phyloP scores from a whole-genome alignment of 1,140 invertebrate species.

The Achatina immaculata region DNA sequence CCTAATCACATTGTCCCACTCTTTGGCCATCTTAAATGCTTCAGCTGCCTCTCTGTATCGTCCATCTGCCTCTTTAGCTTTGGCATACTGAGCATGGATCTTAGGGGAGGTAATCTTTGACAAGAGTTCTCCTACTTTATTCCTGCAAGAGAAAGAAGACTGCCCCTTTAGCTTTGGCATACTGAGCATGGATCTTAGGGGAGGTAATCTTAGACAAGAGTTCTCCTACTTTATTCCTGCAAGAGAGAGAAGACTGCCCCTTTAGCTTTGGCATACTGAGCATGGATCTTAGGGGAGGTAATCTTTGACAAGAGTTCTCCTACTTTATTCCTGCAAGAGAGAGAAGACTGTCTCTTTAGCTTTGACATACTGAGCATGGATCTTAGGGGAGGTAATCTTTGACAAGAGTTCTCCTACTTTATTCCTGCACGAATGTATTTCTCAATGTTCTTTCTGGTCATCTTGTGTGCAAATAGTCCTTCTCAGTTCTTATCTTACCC shows the following conservation, averaged over 20 bases:
- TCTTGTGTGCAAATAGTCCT: no score
- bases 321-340: conserved; percentile 80
- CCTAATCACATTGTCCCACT: conserved; percentile 92
- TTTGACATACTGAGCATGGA: conserved; percentile 94
- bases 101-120: conserved; percentile 90
- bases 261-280: conserved; percentile 96
- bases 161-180: conserved; percentile 94
- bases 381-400: conserved; percentile 89
- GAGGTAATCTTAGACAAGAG: conserved; percentile 88
- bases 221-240: conserved; percentile 86
- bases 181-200: conserved; percentile 93
- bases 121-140: conserved; percentile 91
- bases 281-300: conserved; percentile 91
- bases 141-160: conserved; percentile 74
- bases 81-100: conserved; percentile 94
- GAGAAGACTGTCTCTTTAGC: conserved; percentile 90
- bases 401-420: conserved; percentile 92
- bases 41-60: conserved; percentile 90
- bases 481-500: no score
- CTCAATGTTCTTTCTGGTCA: no score
- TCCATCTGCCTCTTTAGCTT: conserved; percentile 94
- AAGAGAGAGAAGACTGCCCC: conserved; percentile 82
- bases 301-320: conserved; percentile 89
- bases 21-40: conserved; percentile 91
- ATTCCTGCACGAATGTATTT: no score